Evolutionary conservation across 2,797 vertebrate genomes (phyloP), one percentile per base, ranked within the genome.

Genomic region (Danio kyathit): DNA sequence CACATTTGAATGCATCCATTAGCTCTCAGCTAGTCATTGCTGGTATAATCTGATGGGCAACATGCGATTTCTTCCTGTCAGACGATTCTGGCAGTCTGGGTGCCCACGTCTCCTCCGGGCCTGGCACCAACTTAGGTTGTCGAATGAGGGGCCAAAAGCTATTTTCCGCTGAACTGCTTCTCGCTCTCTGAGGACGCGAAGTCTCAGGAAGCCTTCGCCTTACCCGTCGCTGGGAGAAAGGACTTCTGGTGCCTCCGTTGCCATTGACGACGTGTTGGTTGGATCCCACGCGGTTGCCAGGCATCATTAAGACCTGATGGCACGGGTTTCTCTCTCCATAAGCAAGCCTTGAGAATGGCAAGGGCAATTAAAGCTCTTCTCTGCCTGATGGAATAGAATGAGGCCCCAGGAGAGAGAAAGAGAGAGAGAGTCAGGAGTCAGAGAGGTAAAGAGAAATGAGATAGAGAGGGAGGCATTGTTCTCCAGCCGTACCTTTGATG

Each of bases 231-330:
- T 85, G 76, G 79, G 74, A 84, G 77, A 76, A 67, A 80, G 74
- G 85, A 88, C 84, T 87, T 87, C 77, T 84, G 85, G 79, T 83
- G 76, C 79, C 81, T 87, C 77, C 66, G 87, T 89, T 89, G 87
- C 88, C 84, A 87, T 85, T 87, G 88, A 86, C 81, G 81, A 87
- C 83, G 83, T 84, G 83, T 82, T 86, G 81, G 83, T 83, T 81
- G 83, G 75, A 86, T 85, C 86, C 83, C 82, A 85, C 65, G 77
- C 75, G 64, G 86, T 88, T 87, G 83, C 84, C 85, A 88, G 83
- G 85, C 82, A 84, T 86, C 87, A 87, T 87, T 89, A 88, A 87
- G 84, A 86, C 76, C 74, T 79, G 82, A 84, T 88, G 81, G 86
- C 83, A 85, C 61, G 63, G 83, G 84, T 83, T 84, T 76, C 80